Evolutionary conservation across 1,140 invertebrate species (phyloP).

Genomic region (Harpegnathos saltator): DNA sequence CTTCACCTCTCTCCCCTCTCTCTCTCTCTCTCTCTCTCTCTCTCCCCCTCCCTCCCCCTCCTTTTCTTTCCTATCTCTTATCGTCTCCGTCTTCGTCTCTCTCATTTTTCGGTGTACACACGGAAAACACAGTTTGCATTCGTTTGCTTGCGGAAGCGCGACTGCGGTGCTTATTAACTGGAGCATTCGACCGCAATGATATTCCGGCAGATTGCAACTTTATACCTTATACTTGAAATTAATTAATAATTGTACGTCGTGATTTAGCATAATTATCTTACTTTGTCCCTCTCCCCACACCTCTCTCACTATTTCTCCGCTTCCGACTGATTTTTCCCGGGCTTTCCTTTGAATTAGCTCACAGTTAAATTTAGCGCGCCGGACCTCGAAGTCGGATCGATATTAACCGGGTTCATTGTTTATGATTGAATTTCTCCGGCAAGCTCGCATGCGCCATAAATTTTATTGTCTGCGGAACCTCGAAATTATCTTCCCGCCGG

Average conservation of each 20-base stretch:
- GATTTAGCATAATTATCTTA: background rate
- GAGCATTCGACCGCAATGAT: slow-evolving; percentile 50
- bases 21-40: background rate
- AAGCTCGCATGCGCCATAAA: slow-evolving; percentile 40
- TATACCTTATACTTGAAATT: slow-evolving; percentile 41
- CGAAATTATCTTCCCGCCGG: slow-evolving; percentile 31
- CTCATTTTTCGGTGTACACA: background rate
- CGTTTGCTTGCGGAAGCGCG: slow-evolving; percentile 13
- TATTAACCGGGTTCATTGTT: slow-evolving; percentile 46
- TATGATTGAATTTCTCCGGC: slow-evolving; percentile 45
- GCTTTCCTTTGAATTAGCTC: slow-evolving; percentile 21
- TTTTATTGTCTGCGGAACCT: slow-evolving; percentile 39
- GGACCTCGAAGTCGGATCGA: slow-evolving; percentile 16
- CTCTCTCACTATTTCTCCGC: too few relatives aligned
- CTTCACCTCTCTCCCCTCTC: background rate
- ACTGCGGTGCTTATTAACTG: slow-evolving; percentile 37
- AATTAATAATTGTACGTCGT: too few relatives aligned
- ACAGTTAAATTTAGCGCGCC: slow-evolving; percentile 31
- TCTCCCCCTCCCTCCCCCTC: too few relatives aligned
- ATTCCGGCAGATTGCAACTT: slow-evolving; percentile 38
- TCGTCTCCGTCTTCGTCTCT: background rate
- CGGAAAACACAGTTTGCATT: slow-evolving; percentile 13
- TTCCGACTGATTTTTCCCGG: background rate
- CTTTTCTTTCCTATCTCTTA: background rate
- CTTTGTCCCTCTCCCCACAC: background rate